Conservation (phyloP, 2,797 vertebrate genomes). For the Luscinia megarhynchos region DNA sequence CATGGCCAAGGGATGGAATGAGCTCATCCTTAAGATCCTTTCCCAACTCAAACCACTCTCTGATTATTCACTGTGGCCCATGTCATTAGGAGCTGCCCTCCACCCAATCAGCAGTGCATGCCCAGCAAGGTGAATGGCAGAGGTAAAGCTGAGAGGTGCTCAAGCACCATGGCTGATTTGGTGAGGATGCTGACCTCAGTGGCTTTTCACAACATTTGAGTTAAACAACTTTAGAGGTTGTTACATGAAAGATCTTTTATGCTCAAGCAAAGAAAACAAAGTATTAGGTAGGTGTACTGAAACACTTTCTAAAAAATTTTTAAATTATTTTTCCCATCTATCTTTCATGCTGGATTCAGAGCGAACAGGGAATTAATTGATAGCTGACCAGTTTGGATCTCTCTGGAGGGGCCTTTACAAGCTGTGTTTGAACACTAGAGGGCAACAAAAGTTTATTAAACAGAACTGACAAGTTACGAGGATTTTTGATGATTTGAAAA, state of each 20-base stretch:
- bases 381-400: not conserved
- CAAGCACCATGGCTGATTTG: not conserved
- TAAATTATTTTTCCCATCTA: not conserved
- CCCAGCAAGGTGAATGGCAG: not conserved
- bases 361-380: rapidly evolving
- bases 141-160: not conserved
- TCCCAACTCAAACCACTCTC: not conserved
- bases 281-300: not conserved
- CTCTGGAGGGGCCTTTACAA: not conserved
- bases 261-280: not conserved
- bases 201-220: not conserved
- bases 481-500: not conserved
- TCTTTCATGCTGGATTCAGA: not conserved
- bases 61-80: not conserved
- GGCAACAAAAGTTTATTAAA: conserved; percentile 47
- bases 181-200: not conserved
- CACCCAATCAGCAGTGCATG: not conserved
- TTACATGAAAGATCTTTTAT: not conserved
- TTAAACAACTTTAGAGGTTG: not conserved
- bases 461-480: not conserved
- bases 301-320: not conserved
- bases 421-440: conserved; percentile 39
- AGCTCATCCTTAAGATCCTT: not conserved
- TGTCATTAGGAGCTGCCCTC: not conserved
- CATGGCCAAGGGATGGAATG: not conserved